A percentile compares a stretch with the other conserved stretches of the same genome.
Evolutionary conservation across 2,113 vertebrate genomes (phyloP).

Genomic region (Tupaia tana): DNA sequence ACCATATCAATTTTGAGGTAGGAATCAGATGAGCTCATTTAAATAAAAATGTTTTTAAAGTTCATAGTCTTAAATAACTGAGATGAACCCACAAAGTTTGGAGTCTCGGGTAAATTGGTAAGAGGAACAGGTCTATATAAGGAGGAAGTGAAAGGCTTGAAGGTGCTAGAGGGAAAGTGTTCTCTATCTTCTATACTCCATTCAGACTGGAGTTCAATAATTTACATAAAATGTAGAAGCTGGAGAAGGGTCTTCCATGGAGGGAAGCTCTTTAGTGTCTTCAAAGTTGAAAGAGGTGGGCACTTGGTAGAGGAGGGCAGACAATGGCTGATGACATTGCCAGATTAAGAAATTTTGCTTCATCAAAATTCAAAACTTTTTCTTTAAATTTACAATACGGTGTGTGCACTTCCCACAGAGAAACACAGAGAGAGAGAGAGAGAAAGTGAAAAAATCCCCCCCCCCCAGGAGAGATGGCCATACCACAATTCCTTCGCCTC

Average conservation of each 20-base stretch:
- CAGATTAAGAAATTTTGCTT: neutral
- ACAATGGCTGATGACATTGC: neutral
- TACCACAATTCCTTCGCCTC: too few species aligned
- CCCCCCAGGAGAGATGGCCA: too few species aligned
- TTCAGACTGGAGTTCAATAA: neutral
- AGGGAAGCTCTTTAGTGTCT: neutral
- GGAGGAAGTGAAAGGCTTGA: neutral
- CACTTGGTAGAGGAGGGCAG: neutral
- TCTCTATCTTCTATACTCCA: neutral
- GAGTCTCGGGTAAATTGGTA: neutral
- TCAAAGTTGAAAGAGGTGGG: constrained; percentile 7
- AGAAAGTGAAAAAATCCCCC: too few species aligned
- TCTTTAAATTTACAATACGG: too few species aligned
- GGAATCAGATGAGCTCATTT: constrained; percentile 18
- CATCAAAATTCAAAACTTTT: neutral
- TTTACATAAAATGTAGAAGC: neutral
- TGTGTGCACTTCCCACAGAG: too few species aligned
- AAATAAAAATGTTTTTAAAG: constrained; percentile 35
- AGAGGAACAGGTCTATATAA: neutral
- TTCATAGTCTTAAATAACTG: neutral
- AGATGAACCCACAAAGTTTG: neutral
- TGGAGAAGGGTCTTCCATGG: neutral
- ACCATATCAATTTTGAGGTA: neutral
- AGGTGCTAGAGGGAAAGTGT: neutral
- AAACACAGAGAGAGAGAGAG: too few species aligned